phyloP scores from a whole-genome alignment of 2,113 vertebrate species.

The Phylloscopus whistleri region DNA sequence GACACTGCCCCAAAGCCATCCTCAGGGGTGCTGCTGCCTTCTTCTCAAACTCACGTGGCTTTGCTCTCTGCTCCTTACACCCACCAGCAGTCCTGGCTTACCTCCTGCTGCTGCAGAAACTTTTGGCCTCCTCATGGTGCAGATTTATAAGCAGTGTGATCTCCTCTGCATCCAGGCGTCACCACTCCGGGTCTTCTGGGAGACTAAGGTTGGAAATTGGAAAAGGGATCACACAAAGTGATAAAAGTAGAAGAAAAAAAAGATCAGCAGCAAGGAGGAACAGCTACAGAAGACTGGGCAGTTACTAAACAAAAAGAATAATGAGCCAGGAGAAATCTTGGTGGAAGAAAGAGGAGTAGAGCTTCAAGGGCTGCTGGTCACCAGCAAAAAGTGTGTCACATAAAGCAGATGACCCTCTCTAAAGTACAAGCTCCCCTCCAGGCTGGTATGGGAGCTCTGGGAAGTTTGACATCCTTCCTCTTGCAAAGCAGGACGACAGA shows the following conservation, averaged over 20 bases:
- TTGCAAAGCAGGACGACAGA: not conserved
- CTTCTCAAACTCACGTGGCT: not conserved
- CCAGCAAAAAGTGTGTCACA: not conserved
- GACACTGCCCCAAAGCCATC: not conserved
- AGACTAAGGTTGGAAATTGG: constrained; percentile 70
- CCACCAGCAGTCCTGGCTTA: constrained; percentile 57
- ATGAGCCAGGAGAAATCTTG: not conserved
- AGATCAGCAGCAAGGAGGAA: constrained; percentile 44
- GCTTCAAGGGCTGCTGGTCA: not conserved
- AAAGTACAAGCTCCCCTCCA: not conserved
- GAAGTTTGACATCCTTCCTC: not conserved
- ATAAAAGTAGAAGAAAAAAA: constrained; percentile 32
- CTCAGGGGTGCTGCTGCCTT: not conserved
- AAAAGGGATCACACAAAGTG: constrained; percentile 63
- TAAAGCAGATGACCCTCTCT: not conserved
- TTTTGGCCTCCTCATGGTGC: constrained; percentile 54
- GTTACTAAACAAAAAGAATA: not conserved
- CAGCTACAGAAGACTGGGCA: not conserved
- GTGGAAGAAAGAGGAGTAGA: not conserved
- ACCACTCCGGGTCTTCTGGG: constrained; percentile 51
- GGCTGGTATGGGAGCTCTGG: not conserved
- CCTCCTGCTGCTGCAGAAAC: constrained; percentile 61
- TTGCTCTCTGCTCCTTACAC: not conserved
- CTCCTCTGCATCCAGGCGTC: constrained; percentile 55
- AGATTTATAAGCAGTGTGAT: constrained; percentile 53